Evolutionary conservation across 2,113 vertebrate species (phyloP).

Genomic region (Globicephala melas): DNA sequence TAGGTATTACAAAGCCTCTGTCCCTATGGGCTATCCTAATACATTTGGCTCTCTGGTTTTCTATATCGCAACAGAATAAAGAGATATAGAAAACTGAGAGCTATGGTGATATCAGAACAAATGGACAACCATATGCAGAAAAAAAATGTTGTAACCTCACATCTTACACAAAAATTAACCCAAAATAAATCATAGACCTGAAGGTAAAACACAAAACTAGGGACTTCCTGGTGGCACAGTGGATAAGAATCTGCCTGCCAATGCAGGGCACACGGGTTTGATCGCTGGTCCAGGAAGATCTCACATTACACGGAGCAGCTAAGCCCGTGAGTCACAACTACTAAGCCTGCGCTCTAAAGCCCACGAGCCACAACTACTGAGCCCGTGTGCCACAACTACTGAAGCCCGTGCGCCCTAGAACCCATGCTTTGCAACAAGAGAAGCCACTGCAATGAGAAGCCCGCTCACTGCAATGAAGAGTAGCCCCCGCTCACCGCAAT

Average conservation of each 20-base stretch:
- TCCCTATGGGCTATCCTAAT: not conserved
- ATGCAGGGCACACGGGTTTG: not conserved
- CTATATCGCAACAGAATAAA: not conserved
- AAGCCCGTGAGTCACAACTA: not conserved
- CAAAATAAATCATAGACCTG: not conserved
- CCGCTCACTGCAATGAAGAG: rapidly evolving
- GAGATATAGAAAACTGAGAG: not conserved
- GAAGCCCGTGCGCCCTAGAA: not conserved
- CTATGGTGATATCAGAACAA: not conserved
- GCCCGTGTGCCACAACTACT: no score
- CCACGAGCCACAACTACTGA: no score
- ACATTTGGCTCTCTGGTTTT: not conserved
- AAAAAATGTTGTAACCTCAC: not conserved
- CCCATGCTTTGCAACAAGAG: not conserved
- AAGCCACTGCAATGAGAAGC: not conserved
- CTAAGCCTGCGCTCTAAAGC: no score
- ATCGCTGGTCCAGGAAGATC: not conserved
- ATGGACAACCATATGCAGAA: not conserved
- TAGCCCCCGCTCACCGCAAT: rapidly evolving
- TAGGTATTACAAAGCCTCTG: not conserved
- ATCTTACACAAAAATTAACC: not conserved
- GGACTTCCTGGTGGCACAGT: not conserved
- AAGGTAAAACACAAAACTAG: not conserved
- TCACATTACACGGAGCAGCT: not conserved
- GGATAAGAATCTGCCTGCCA: not conserved